Evolutionary conservation across 2,797 vertebrate genomes (phyloP).

Genomic region (Pantherophis alleghaniensis): DNA sequence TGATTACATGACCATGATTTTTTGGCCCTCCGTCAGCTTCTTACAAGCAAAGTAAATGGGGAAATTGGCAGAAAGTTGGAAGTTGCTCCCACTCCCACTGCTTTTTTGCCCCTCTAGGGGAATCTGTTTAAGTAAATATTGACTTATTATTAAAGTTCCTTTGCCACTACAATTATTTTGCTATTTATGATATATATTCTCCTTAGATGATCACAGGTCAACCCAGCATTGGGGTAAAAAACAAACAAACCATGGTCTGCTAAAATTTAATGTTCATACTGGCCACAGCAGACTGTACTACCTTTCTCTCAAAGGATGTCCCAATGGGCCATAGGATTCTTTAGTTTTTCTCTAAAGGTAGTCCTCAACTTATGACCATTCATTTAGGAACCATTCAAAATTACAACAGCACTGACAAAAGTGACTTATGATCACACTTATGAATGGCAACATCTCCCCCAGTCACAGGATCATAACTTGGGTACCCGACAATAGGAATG

Average conservation of each 20-base stretch:
- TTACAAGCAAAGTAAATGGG: neutral
- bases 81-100: neutral
- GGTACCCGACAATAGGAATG: neutral
- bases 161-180: neutral
- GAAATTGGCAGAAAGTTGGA: neutral
- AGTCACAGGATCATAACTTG: neutral
- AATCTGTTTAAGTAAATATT: neutral
- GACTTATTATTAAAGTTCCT: neutral
- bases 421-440: neutral
- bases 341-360: neutral
- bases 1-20: neutral
- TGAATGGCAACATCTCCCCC: neutral
- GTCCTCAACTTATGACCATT: neutral
- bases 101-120: neutral
- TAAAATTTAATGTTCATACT: neutral
- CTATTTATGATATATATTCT: neutral
- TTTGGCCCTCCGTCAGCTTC: neutral
- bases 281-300: neutral
- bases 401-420: neutral
- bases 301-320: neutral
- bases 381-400: neutral
- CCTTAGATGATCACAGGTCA: neutral
- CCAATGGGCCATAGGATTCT: neutral
- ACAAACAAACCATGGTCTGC: neutral
- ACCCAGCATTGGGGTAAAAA: neutral